These are phyloP conservation scores for Pagetopsis macropterus DNA, from an alignment of 2,797 vertebrate genomes.

Conservation along the genomic window DNA sequence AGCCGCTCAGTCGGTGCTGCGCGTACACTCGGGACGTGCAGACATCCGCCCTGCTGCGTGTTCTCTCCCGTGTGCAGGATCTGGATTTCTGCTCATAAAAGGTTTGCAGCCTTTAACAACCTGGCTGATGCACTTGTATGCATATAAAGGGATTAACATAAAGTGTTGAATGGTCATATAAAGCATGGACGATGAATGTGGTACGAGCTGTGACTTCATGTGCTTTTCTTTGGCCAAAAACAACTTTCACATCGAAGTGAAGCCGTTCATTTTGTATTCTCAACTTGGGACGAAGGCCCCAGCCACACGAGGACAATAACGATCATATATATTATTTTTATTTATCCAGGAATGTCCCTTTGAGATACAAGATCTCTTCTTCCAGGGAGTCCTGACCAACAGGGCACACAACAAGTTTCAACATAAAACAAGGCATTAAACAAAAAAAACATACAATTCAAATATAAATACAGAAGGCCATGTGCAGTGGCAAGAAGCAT, in stretches of 20 bases:
- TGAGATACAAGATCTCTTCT: too few species aligned
- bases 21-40: slow-evolving; percentile 13
- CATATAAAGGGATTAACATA: slow-evolving; percentile 12
- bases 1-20: slow-evolving; percentile 14
- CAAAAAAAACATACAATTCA: too few species aligned
- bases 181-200: not conserved
- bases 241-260: not conserved
- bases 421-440: too few species aligned
- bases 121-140: not conserved
- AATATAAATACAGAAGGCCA: too few species aligned
- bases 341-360: too few species aligned
- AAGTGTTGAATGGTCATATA: slow-evolving; percentile 15
- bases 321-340: too few species aligned
- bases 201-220: not conserved
- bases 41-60: slow-evolving; percentile 10
- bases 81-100: not conserved
- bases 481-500: too few species aligned
- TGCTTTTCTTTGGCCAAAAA: not conserved
- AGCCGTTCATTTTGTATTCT: slow-evolving; percentile 1
- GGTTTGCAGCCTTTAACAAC: not conserved
- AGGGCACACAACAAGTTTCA: too few species aligned
- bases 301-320: too few species aligned
- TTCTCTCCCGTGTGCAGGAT: not conserved
- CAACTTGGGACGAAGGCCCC: not conserved
- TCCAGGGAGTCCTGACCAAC: too few species aligned